A percentile compares a stretch with the other conserved stretches of the same genome.
phyloP scores from a whole-genome alignment of 2,888 invertebrate species.

The Dilophus febrilis region DNA sequence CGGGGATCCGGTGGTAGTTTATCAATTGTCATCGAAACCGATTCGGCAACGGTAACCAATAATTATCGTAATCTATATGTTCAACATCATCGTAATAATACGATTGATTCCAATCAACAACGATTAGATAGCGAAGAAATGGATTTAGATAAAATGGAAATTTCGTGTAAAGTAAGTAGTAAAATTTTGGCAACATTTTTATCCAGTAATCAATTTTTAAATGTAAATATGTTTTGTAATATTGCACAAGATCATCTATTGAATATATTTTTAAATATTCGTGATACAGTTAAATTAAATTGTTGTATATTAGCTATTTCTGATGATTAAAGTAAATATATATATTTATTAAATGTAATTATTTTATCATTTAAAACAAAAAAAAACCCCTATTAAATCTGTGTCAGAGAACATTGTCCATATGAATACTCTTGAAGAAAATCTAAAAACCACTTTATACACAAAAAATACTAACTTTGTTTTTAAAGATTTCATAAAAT shows the following conservation, averaged over 20 bases:
- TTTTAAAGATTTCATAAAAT: too few species aligned
- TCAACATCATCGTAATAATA: conserved; percentile 16
- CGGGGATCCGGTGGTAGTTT: too few species aligned
- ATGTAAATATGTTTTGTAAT: conserved; percentile 55
- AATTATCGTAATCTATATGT: conserved; percentile 59
- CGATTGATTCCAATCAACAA: too few species aligned
- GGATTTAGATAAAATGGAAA: conserved; percentile 29
- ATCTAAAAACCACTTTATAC: too few species aligned
- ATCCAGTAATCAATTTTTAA: conserved; percentile 58
- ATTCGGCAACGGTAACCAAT: conserved; percentile 62
- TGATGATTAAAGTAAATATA: background rate
- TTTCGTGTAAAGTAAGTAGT: conserved; percentile 53
- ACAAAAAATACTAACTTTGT: too few species aligned
- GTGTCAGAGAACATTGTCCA: too few species aligned
- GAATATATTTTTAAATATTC: conserved; percentile 53
- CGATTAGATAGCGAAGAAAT: conserved; percentile 30
- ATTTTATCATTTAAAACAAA: too few species aligned
- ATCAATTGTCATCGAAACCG: conserved; percentile 59
- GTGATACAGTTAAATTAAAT: conserved; percentile 58
- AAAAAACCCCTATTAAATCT: too few species aligned
- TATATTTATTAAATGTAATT: background rate
- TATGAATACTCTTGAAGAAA: too few species aligned
- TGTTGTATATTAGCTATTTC: conserved; percentile 44
- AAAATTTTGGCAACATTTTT: conserved; percentile 66
- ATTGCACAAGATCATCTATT: conserved; percentile 57